Percentiles rank a stretch among this genome's conserved stretches.
phyloP scores from a whole-genome alignment of 2,113 vertebrate species.

The Empidonax traillii region DNA sequence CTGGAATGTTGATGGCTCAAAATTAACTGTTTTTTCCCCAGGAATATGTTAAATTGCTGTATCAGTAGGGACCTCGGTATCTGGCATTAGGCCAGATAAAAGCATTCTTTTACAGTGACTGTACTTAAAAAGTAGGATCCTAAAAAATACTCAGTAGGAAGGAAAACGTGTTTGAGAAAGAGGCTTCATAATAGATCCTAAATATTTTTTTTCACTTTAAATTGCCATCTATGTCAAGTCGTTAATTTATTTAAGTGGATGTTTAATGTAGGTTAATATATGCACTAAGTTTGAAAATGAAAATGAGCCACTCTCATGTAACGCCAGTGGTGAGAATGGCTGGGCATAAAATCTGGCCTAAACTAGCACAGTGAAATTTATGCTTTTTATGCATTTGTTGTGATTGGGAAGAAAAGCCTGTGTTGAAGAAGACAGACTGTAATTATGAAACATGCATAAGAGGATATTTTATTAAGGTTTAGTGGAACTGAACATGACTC shows the following conservation, averaged over 20 bases:
- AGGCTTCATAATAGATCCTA: background rate
- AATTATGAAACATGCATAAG: background rate
- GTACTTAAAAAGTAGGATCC: background rate
- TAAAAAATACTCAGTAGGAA: background rate
- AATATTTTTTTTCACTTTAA: background rate
- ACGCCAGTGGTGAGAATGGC: background rate
- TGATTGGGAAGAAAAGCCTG: background rate
- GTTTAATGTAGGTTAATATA: background rate
- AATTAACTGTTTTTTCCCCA: conserved; percentile 39
- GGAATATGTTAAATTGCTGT: background rate
- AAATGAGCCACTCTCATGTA: background rate
- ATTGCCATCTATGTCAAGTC: background rate
- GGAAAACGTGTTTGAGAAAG: background rate
- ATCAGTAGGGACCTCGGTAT: background rate
- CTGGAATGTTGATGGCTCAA: conserved; percentile 32
- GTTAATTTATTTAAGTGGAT: background rate
- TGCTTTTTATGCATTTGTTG: background rate
- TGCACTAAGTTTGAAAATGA: background rate
- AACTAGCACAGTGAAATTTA: background rate
- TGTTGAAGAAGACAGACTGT: background rate
- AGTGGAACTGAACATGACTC: background rate
- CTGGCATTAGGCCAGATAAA: background rate
- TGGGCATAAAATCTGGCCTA: background rate
- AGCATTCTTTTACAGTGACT: background rate
- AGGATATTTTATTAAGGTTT: background rate